Base-by-base conservation (phyloP, 1,140 invertebrate species). In the Brachionus asplanchnoidis region DNA sequence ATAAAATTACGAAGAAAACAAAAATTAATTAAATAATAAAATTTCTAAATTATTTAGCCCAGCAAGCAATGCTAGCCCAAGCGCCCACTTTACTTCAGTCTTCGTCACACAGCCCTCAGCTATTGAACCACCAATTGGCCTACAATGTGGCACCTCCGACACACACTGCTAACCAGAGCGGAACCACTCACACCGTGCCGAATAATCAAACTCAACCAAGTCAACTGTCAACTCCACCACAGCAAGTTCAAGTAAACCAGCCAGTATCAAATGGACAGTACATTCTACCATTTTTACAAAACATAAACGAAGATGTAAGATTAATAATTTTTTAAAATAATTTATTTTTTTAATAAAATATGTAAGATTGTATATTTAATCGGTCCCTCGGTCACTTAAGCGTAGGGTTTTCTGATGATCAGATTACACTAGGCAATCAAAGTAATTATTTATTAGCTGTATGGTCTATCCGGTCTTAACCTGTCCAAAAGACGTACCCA, bases 261-360 rank as follows among this genome's bases (percentile, higher is more conserved):
- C 73, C 23, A 50, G 42, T 50, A 8, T 28, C 17, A 4, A 77
- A 46, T 44, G 73, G 73, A 50, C 73, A 77, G 46, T 77, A 26
- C 32, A 73, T 77, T 36, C 44, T 77, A 46, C 73, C 73, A 50
- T 77, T 77, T 50, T 50, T 77, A 28, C 73, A 77, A 77, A 77
- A 77, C 32, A 50, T 77, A 28, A 77, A 77, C 20, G 73, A 77
- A 77, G 73, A 77, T 77, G 73, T 77, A 77, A 77, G 73, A 70
- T 28, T 53, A 23, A 42, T 20, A 42, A 42, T 46, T 75, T 73
- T 44, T 40, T 73, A 44, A 40, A 73, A 73, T 17, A 73, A 73
- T 32, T 68, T 9, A 68, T n/a, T 70, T 8, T 6, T 42, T 42
- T 17, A 75, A 75, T 8, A 44, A 75, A 23, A 3, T 75, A 20